Evolutionary conservation across 2,888 invertebrate species (phyloP), one percentile per base, ranked within the genome.

Genomic region (Ecdyonurus torrentis): DNA sequence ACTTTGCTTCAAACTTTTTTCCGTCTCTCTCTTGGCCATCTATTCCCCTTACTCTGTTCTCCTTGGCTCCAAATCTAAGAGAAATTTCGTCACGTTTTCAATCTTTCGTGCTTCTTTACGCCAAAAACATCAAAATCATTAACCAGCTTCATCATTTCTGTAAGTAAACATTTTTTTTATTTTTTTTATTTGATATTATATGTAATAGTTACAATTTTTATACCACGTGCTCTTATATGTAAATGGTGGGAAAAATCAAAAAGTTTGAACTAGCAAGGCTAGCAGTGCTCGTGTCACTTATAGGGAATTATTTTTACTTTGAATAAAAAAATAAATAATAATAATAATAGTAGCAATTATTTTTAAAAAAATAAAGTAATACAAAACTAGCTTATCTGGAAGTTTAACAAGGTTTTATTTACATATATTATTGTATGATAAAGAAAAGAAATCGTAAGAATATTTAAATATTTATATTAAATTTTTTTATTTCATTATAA

Each of bases 21-120:
- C 19, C 22, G 19, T n/a, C 55, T 55, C 22, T 55, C 19, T n/a
- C 55, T 55, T 55, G 55, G 55, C 55, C 55, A 55, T 55, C 55
- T 55, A 55, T 55, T 55, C 55, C 55, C 55, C 55, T 55, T 55
- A 55, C 55, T 37, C 37, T n/a, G 55, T n/a, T 55, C 55, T 7
- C 55, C 55, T 55, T 55, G 55, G 37, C 37, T 37, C 37, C 37
- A 37, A 37, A 37, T 37, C 37, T 37, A 15, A 37, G 37, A 37
- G 37, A 37, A 37, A 10, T 37, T 37, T 37, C 37, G 15, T 37
- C 37, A 37, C 37, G 37, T 37, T 37, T 37, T 37, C 37, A 37
- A 37, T 37, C 37, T 37, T 37, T 37, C 37, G 37, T 37, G 37
- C 37, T 37, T 37, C 37, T 37, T 37, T 37, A 37, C 5, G 7